Evolutionary conservation across 2,888 invertebrate genomes (phyloP).

Genomic region (Ophion costatus): DNA sequence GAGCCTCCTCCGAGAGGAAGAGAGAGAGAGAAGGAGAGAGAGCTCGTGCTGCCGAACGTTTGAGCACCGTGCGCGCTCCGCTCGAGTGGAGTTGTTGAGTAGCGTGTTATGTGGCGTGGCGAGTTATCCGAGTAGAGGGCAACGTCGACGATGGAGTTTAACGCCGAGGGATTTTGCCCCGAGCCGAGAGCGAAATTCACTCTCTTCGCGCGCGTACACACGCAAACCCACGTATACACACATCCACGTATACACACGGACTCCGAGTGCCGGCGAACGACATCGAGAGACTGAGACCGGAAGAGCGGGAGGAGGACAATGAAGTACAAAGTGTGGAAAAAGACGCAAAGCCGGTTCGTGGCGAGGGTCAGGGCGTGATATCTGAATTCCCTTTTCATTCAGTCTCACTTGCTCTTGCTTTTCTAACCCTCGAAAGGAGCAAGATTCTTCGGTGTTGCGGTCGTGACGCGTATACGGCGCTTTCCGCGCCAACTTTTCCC

Average conservation of each 20-base stretch:
- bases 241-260: not conserved
- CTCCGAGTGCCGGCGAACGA: slow-evolving; percentile 7
- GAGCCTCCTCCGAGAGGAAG: not conserved
- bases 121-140: slow-evolving; percentile 41
- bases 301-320: slow-evolving; percentile 32
- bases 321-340: slow-evolving; percentile 29
- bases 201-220: slow-evolving; percentile 14
- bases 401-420: slow-evolving; percentile 44
- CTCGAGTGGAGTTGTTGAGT: slow-evolving; percentile 63
- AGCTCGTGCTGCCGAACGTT: slow-evolving; percentile 40
- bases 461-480: not conserved
- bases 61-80: slow-evolving; percentile 19
- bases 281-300: slow-evolving; percentile 39
- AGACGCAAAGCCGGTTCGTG: slow-evolving; percentile 53
- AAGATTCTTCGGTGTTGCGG: not conserved
- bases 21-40: slow-evolving; percentile 23
- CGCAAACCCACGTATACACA: not conserved
- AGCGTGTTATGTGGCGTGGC: slow-evolving; percentile 54
- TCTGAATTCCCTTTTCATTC: slow-evolving; percentile 69
- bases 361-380: slow-evolving; percentile 73
- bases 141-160: slow-evolving; percentile 65
- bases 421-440: slow-evolving; percentile 19
- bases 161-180: slow-evolving; percentile 70
- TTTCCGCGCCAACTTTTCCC: not conserved
- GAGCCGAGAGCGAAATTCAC: slow-evolving; percentile 61